Percentiles rank a stretch among this genome's conserved stretches.
phyloP scores from a whole-genome alignment of 2,113 vertebrate genomes.

The Rattus norvegicus region DNA sequence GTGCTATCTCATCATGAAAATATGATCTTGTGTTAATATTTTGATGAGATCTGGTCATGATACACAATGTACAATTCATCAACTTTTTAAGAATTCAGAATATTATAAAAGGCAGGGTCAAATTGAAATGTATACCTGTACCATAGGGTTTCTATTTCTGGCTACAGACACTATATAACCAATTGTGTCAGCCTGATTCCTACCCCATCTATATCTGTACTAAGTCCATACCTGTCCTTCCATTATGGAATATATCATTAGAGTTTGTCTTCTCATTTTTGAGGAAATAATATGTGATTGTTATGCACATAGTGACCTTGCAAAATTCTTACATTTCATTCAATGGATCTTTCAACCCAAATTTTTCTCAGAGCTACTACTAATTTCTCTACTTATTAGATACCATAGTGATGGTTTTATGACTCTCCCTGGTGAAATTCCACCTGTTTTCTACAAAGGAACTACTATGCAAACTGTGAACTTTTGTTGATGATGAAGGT shows the following conservation, averaged over 20 bases:
- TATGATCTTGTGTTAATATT: neutral
- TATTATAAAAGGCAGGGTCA: neutral
- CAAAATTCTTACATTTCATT: neutral
- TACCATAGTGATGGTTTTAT: neutral
- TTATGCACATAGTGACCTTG: neutral
- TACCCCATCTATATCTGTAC: neutral
- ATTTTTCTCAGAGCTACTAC: neutral
- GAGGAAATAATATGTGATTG: neutral
- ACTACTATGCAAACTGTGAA: neutral
- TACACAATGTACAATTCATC: neutral
- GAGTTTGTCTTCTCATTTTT: neutral
- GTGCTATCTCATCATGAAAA: neutral
- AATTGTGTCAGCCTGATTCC: neutral
- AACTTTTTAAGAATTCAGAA: neutral
- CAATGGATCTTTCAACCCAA: neutral
- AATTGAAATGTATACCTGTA: too few relatives aligned
- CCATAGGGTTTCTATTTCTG: neutral
- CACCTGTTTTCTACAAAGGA: neutral
- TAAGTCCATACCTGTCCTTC: neutral
- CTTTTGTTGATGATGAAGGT: neutral
- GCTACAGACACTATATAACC: neutral
- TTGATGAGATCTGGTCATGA: neutral
- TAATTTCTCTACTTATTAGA: neutral
- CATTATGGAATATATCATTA: neutral
- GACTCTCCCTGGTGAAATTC: too few relatives aligned